Conservation (phyloP, 2,113 vertebrate species). For the Edolisoma coerulescens region DNA sequence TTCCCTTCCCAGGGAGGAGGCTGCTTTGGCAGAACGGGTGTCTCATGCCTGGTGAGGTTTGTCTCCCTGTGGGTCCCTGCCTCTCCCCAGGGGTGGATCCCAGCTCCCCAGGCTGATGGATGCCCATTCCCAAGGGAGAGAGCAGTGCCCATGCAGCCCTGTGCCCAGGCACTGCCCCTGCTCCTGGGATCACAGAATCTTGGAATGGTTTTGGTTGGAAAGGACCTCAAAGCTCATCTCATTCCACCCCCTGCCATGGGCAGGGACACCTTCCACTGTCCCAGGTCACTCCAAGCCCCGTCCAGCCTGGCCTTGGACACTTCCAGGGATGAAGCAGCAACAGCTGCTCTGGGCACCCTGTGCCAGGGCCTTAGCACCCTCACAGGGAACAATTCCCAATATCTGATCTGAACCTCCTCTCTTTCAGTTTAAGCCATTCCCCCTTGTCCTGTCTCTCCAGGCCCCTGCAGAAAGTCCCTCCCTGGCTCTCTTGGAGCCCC, state of each 20-base stretch:
- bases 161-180: neutral
- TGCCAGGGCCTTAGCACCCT: neutral
- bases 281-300: fast-evolving
- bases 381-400: neutral
- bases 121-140: neutral
- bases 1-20: neutral
- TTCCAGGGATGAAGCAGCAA: neutral
- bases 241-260: neutral
- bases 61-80: neutral
- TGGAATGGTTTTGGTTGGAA: neutral
- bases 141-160: neutral
- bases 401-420: neutral
- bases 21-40: neutral
- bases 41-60: fast-evolving
- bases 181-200: neutral
- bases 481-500: neutral
- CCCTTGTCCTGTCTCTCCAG: neutral
- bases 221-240: neutral
- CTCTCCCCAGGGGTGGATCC: neutral
- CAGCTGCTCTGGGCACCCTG: neutral
- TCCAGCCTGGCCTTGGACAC: neutral
- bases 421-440: no score
- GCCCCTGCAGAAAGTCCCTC: neutral
- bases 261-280: neutral
- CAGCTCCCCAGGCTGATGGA: neutral